Base-by-base conservation (phyloP, 1,140 invertebrate species). In the Drosophila erecta region DNA sequence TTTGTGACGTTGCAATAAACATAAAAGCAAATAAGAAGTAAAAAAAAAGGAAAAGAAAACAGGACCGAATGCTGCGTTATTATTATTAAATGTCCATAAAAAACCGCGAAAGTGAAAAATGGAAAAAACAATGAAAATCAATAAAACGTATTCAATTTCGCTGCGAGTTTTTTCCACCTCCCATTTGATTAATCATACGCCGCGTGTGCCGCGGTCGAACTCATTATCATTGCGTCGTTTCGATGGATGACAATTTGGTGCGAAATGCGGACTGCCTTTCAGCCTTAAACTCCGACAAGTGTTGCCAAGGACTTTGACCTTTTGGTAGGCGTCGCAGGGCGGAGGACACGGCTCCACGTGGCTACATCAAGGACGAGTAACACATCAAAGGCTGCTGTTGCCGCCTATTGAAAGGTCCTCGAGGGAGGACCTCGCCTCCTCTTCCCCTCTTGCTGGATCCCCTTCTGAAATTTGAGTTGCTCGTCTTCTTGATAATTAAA, bases 261-360 rank as follows among this genome's bases (percentile, higher is more conserved):
- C 35, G 24, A 73, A 61, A 55, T 24, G 30, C 35, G 50, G 33
- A 40, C 37, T 46, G 56, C 11, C 27, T 51, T 54, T n/a, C 10
- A 24, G 27, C 50, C 37, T 22, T 38, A 44, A 50, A 47, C 46
- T 54, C 24, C 27, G 41, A 53, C 61, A 76, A 75, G 61, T 78
- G 83, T 87, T 87, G 83, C 65, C 71, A 86, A 72, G 83, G 62
- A 56, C 46, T 67, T 69, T 69, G 73, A 76, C 80, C 65, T 76
- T 80, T 62, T 58, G 51, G 14, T 47, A 62, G 56, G 47, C 22
- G 41, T 6, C 51, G 35, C 14, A 33, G 22, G 38, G 33, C 24
- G n/a, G 27, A 50, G 64, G 62, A 59, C 30, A 60, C 38, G 61
- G 46, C 12, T 22, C 33, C 37, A 38, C 14, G 46, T 20, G 59